These are phyloP conservation scores for Oedothorax gibbosus DNA, from an alignment of 1,140 invertebrate genomes.

Conservation along the genomic window DNA sequence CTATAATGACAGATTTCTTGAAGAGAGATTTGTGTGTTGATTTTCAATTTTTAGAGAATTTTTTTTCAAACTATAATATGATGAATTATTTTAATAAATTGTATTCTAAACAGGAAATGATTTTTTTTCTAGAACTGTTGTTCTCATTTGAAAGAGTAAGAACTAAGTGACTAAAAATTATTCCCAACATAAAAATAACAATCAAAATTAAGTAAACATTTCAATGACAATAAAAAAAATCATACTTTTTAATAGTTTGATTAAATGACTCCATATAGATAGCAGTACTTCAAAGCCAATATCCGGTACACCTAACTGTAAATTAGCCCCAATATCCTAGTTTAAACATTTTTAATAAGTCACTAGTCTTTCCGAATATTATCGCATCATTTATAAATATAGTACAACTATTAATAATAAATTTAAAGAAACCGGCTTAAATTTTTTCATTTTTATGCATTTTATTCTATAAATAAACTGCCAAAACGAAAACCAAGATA, in stretches of 20 bases:
- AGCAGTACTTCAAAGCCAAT: neutral
- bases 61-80: neutral
- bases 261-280: conserved; percentile 28
- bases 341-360: neutral
- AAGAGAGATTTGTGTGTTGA: too few relatives aligned
- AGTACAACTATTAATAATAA: neutral
- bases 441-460: neutral
- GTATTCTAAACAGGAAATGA: neutral
- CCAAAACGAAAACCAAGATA: too few relatives aligned
- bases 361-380: neutral
- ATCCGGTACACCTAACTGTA: neutral
- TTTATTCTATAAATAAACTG: neutral
- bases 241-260: conserved; percentile 18
- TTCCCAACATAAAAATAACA: neutral
- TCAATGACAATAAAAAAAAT: too few relatives aligned
- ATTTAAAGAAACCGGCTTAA: neutral
- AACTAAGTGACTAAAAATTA: neutral
- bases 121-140: neutral
- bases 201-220: neutral
- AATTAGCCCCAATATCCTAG: neutral
- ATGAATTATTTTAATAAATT: neutral
- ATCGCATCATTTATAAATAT: neutral
- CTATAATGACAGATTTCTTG: too few relatives aligned
- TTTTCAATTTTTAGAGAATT: neutral
- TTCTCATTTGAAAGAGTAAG: neutral